Evolutionary conservation across 2,888 invertebrate species (phyloP).

Genomic region (Volucella inflata): DNA sequence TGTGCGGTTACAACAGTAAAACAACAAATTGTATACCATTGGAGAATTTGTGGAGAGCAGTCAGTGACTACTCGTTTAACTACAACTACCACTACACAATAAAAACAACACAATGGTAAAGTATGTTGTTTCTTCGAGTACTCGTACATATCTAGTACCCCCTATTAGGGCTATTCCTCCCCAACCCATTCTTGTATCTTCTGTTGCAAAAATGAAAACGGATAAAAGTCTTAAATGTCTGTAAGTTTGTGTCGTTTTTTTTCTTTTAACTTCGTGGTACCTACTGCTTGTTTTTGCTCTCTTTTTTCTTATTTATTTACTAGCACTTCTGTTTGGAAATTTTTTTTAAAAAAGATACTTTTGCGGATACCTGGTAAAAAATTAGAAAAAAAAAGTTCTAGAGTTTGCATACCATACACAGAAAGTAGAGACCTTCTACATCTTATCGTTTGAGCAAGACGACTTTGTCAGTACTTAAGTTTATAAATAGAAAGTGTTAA

Average conservation of each 20-base stretch:
- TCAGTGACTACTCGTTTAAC: not conserved
- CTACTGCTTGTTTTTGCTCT: not conserved
- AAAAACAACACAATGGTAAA: not conserved
- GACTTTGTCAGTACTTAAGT: constrained; percentile 6
- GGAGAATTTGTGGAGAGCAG: constrained; percentile 29
- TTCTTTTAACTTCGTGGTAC: not conserved
- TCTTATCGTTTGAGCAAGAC: not conserved
- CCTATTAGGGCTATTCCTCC: too few species aligned
- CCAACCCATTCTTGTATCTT: not conserved
- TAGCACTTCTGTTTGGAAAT: constrained; percentile 21
- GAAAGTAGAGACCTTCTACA: not conserved
- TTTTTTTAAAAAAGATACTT: constrained; percentile 41
- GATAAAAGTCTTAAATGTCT: constrained; percentile 63
- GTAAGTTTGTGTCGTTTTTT: constrained; percentile 26
- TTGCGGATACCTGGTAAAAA: constrained; percentile 26
- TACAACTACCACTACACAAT: not conserved
- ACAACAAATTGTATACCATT: constrained; percentile 32
- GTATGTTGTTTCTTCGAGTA: not conserved
- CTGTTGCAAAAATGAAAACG: constrained; percentile 43
- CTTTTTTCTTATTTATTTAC: constrained; percentile 10
- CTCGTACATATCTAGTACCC: not conserved
- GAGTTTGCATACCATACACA: constrained; percentile 17
- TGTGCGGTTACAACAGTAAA: constrained; percentile 63
- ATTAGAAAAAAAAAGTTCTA: constrained; percentile 2
- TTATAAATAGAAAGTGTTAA: constrained; percentile 58